Conservation (phyloP, 1,140 invertebrate genomes). For the Idris sp. region DNA sequence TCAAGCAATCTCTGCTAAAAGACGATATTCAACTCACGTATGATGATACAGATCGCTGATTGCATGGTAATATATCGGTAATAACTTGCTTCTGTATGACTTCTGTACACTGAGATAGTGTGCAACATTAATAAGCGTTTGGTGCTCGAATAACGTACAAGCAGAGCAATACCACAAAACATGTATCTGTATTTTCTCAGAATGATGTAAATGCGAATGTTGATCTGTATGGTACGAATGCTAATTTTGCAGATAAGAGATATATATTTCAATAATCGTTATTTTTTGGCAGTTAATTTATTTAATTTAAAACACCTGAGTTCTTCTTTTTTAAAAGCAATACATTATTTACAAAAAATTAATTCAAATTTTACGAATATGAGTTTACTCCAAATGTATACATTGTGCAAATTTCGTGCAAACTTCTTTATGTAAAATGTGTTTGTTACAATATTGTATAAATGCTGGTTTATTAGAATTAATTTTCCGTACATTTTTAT, state of each 20-base stretch:
- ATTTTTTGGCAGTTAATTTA: not conserved
- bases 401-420: no score
- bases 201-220: constrained; percentile 32
- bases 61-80: constrained; percentile 60
- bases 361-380: not conserved
- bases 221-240: constrained; percentile 26
- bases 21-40: constrained; percentile 58
- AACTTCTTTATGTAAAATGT: no score
- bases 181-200: constrained; percentile 19
- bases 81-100: constrained; percentile 58
- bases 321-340: no score
- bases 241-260: constrained; percentile 15
- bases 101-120: constrained; percentile 56
- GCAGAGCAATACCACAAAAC: constrained; percentile 30
- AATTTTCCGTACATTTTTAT: no score
- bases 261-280: constrained; percentile 4
- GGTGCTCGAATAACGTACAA: constrained; percentile 31
- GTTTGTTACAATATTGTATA: no score
- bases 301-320: not conserved
- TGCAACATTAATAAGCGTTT: constrained; percentile 63
- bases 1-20: constrained; percentile 46
- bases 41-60: constrained; percentile 58
- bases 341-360: not conserved
- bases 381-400: no score
- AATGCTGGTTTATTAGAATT: no score